These are phyloP conservation scores for Carduelis carduelis DNA, from an alignment of 2,797 vertebrate species.

Conservation along the genomic window DNA sequence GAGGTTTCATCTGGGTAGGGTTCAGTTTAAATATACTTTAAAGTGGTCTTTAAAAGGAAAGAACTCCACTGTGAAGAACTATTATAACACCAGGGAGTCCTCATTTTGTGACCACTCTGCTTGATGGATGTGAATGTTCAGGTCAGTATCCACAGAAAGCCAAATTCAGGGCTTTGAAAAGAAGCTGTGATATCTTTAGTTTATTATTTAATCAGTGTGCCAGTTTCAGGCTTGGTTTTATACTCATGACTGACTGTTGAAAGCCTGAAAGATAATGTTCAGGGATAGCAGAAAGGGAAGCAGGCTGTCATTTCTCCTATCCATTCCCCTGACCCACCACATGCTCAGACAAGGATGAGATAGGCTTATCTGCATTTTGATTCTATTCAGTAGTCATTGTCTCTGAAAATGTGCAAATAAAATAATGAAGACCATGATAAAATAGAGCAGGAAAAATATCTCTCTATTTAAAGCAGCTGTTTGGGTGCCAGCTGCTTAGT, in stretches of 20 bases:
- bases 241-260: slow-evolving; percentile 9
- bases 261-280: slow-evolving; percentile 15
- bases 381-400: slow-evolving; percentile 23
- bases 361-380: not conserved
- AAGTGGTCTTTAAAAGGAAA: slow-evolving; percentile 25
- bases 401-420: slow-evolving; percentile 57
- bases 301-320: not conserved
- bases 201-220: slow-evolving; percentile 37
- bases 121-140: not conserved
- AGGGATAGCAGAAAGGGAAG: not conserved
- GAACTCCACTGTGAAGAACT: not conserved
- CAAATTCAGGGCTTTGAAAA: slow-evolving; percentile 32
- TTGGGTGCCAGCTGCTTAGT: slow-evolving; percentile 78
- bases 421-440: slow-evolving; percentile 72
- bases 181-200: slow-evolving; percentile 21
- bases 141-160: slow-evolving; percentile 35
- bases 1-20: not conserved
- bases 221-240: slow-evolving; percentile 13
- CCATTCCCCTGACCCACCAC: slow-evolving; percentile 1
- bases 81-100: slow-evolving; percentile 1
- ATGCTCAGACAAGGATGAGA: not conserved
- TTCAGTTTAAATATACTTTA: slow-evolving; percentile 39
- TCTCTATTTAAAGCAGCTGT: slow-evolving; percentile 84
- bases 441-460: slow-evolving; percentile 68
- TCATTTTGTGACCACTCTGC: slow-evolving; percentile 29